Base-by-base conservation (phyloP, 2,113 vertebrate genomes). In the Tachysurus fulvidraco region DNA sequence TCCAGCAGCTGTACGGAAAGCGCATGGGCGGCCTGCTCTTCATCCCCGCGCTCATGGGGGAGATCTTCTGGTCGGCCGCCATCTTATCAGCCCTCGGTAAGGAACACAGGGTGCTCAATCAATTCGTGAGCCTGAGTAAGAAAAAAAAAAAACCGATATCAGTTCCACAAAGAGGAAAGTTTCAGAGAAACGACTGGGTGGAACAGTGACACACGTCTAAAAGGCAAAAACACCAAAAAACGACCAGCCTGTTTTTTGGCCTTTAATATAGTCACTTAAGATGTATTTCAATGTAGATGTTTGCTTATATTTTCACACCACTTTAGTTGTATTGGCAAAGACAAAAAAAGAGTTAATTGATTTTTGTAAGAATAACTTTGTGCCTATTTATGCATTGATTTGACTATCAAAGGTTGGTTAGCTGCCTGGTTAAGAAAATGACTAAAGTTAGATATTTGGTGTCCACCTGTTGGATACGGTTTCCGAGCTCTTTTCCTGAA, bases 61-160 rank as follows among this genome's bases (percentile, higher is more conserved):
- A 99, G 92, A 99, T 99, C 94, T 99, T 99, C 95, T 99, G 98
- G 98, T 99, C 98, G 1, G 98, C 97, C 36, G 98, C 98, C 89
- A 98, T 99, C 90, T 96, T 99, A 85, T 98, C 97, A 23, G 98
- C 98, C 59, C 95, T 99, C 83, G 98, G 98, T 99, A 93, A 95
- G 95, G 62, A 86, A 65, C 44, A 57, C 41, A 9, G 21, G 52
- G 73, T 19, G 64, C 30, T n/a, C 28, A 11, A 85, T 81, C 50
- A 54, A 54, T 28, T 36, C 21, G 4, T 25, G 41, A 46, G 83
- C 69, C 19, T 25, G n/a, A 46, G 21, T 60, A 41, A 81, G 54
- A 57, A 36, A 41, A 3, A 36, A 41, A 3, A 64, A 46, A 6
- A 84, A 21, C 59, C 44, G 46, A 76, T 17, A 55, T 2, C 11